These are phyloP conservation scores for Zoanthus sansibaricus DNA, from an alignment of 92 coral and sea anemone species.

Conservation along the genomic window DNA sequence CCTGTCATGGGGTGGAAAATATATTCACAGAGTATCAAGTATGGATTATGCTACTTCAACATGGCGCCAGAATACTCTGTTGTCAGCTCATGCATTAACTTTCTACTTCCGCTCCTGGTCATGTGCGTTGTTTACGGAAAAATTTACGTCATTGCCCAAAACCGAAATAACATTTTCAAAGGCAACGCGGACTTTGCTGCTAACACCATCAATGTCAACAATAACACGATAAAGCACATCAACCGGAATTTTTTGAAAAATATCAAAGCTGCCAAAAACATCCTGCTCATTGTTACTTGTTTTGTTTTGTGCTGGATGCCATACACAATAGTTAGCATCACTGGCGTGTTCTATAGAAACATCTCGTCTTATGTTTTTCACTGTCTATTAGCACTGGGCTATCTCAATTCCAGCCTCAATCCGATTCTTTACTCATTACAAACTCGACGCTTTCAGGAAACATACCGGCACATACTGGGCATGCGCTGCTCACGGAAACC, in stretches of 20 bases:
- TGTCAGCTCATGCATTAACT: constrained; percentile 86
- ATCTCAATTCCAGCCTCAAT: constrained; percentile 34
- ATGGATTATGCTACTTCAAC: constrained; percentile 71
- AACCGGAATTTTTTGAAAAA: constrained; percentile 48
- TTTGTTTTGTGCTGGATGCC: constrained; percentile 92
- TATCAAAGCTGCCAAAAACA: constrained; percentile 76
- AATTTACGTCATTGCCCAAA: constrained; percentile 70
- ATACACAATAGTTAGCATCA: constrained; percentile 67
- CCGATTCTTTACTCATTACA: constrained; percentile 30
- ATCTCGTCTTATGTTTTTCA: not conserved
- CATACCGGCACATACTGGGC: constrained; percentile 20
- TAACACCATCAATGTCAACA: constrained; percentile 11
- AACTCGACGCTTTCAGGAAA: constrained; percentile 39
- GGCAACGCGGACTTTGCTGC: not conserved
- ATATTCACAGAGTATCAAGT: constrained; percentile 44
- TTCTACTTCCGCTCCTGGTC: constrained; percentile 78
- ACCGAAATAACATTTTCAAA: constrained; percentile 45
- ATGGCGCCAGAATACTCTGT: constrained; percentile 76
- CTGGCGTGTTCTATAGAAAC: not conserved
- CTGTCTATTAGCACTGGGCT: constrained; percentile 18
- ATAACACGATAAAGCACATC: constrained; percentile 3
- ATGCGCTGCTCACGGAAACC: constrained; percentile 13
- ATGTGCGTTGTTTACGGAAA: constrained; percentile 80
- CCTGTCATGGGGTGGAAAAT: constrained; percentile 93
- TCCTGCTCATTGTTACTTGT: constrained; percentile 73